A percentile compares a stretch with the other conserved stretches of the same genome.
Conservation (phyloP, 2,113 vertebrate genomes). For the Sturnus vulgaris region DNA sequence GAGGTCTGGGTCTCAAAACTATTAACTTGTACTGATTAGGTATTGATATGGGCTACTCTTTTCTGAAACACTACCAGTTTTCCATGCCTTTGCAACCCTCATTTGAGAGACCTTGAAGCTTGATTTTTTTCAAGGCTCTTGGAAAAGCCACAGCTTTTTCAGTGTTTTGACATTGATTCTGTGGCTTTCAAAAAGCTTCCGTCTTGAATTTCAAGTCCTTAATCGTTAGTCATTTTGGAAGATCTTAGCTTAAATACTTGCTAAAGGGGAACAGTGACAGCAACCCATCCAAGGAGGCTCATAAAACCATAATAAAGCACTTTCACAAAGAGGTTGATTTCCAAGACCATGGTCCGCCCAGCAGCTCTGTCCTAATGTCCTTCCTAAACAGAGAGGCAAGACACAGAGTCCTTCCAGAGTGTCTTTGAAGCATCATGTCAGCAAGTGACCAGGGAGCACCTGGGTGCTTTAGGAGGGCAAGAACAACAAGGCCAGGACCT, state of each 20-base stretch:
- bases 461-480: background rate
- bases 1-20: background rate
- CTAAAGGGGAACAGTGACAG: background rate
- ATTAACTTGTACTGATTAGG: background rate
- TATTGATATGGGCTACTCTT: background rate
- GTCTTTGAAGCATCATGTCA: background rate
- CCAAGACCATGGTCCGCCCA: background rate
- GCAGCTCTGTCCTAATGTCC: background rate
- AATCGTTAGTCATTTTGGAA: slow-evolving; percentile 7
- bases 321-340: background rate
- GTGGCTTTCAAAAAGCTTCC: slow-evolving; percentile 33
- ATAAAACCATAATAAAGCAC: background rate
- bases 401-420: background rate
- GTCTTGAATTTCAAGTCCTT: background rate
- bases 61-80: background rate
- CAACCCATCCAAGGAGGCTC: background rate
- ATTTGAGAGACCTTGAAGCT: background rate
- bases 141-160: background rate
- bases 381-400: background rate
- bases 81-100: background rate
- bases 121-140: background rate
- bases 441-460: background rate
- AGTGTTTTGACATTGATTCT: slow-evolving; percentile 28
- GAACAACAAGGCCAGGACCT: background rate
- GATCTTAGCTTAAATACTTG: background rate